Evolutionary conservation across 2,113 vertebrate species (phyloP).

Genomic region (Mionectes macconnelli): DNA sequence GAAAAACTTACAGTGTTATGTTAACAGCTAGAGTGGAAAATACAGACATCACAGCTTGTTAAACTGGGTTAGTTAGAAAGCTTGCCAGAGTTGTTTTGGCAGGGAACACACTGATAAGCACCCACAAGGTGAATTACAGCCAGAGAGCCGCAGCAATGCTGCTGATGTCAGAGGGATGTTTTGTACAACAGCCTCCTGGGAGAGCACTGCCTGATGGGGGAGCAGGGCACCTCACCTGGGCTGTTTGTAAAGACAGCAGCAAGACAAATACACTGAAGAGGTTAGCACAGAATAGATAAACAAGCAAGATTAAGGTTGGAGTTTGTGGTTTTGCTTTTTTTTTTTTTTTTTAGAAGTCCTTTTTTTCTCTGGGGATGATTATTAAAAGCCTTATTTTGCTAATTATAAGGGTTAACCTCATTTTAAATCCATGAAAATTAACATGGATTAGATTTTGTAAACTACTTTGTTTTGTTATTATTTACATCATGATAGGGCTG

Average conservation of each 20-base stretch:
- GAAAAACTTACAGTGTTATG: background rate
- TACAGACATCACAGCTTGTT: background rate
- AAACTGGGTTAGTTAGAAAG: background rate
- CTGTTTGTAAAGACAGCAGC: background rate
- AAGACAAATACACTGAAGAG: background rate
- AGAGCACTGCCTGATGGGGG: background rate
- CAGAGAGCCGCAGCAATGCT: background rate
- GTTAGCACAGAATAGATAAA: background rate
- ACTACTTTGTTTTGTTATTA: background rate
- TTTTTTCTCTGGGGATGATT: background rate
- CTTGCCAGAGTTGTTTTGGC: background rate
- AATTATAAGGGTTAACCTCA: background rate
- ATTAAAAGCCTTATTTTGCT: background rate
- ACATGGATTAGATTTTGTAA: background rate
- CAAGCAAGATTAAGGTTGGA: background rate
- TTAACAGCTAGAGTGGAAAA: background rate
- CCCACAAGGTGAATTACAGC: background rate
- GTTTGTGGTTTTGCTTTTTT: background rate
- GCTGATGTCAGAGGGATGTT: background rate
- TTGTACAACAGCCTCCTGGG: background rate
- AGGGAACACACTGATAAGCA: background rate
- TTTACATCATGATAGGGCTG: fast-evolving
- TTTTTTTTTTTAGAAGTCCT: background rate
- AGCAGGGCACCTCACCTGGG: background rate
- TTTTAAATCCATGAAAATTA: background rate